Evolutionary conservation across 2,113 vertebrate species (phyloP), one percentile per base, ranked within the genome.

Genomic region (Planiliza haematocheilus): DNA sequence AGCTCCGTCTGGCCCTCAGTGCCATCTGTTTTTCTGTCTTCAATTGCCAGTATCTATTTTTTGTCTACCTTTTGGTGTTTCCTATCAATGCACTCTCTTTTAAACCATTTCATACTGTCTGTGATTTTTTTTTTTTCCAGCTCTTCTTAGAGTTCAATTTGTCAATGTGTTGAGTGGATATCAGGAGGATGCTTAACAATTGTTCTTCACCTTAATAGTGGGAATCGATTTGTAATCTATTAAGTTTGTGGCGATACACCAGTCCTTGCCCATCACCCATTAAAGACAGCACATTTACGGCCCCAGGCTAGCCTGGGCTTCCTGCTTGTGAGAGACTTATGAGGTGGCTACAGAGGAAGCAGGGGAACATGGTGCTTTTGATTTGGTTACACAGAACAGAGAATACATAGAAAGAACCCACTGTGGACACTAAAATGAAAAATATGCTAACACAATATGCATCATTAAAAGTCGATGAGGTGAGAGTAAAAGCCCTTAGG

Each of bases 281-380:
- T 69, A 49, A 71, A 53, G 52, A 21, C 1, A 1, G 38, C 56
- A 18, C 58, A 53, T 34, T 1, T 16, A 43, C 36, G 67, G 49
- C 55, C 76, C 24, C 38, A 30, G 12, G 50, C 58, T 66, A 65
- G 21, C 57, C 52, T 61, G 46, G 9, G 37, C 39, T 68, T 86
- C 69, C 72, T 79, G 70, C 60, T 84, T 85, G 79, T 77, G 59
- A 80, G 84, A n/a, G n/a, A n/a, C n/a, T n/a, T 79, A 85, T 90
- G 70, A 85, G 36, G 60, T 75, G 58, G 66, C 76, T 34, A 14
- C 10, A 10, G 18, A 62, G 62, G 50, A 67, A 66, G 49, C 45
- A 46, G 38, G 46, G 71, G 63, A 71, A 75, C 81, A 70, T 38
- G 12, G 53, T 56, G 41, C 56, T 67, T 42, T 52, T 74, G 48